A percentile compares a stretch with the other conserved stretches of the same genome.
phyloP scores from a whole-genome alignment of 2,888 invertebrate genomes.

The Phyllotreta cruciferae region DNA sequence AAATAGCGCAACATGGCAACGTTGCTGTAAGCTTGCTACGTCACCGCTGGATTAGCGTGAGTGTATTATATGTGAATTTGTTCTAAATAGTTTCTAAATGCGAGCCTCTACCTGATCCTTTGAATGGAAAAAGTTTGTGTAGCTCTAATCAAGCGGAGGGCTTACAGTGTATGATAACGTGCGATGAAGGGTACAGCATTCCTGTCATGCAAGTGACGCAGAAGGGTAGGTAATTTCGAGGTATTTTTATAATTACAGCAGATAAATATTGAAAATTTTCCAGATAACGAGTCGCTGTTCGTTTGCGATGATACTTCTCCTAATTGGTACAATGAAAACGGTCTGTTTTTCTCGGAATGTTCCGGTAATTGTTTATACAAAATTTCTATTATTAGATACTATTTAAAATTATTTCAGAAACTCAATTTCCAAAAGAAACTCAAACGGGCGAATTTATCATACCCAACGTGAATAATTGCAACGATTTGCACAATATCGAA shows the following conservation, averaged over 20 bases:
- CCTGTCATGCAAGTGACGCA: constrained; percentile 52
- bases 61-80: neutral
- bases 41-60: too few species aligned
- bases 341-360: constrained; percentile 66
- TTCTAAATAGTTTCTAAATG: constrained; percentile 50
- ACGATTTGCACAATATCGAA: constrained; percentile 57
- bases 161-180: constrained; percentile 64
- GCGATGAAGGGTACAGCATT: constrained; percentile 69
- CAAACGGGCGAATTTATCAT: constrained; percentile 59
- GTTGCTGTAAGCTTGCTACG: too few species aligned
- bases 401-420: constrained; percentile 54
- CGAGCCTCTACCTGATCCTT: constrained; percentile 52
- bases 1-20: too few species aligned
- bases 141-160: constrained; percentile 44
- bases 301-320: constrained; percentile 56
- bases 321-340: constrained; percentile 56
- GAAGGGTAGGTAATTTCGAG: constrained; percentile 22
- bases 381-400: constrained; percentile 20
- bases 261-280: constrained; percentile 4
- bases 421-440: constrained; percentile 61
- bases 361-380: constrained; percentile 52
- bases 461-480: constrained; percentile 57
- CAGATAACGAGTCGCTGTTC: constrained; percentile 38
- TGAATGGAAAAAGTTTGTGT: constrained; percentile 55
- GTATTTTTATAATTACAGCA: constrained; percentile 12